A percentile compares a stretch with the other conserved stretches of the same genome.
Conservation (phyloP, 2,113 vertebrate genomes). For the Pao palembangensis region DNA sequence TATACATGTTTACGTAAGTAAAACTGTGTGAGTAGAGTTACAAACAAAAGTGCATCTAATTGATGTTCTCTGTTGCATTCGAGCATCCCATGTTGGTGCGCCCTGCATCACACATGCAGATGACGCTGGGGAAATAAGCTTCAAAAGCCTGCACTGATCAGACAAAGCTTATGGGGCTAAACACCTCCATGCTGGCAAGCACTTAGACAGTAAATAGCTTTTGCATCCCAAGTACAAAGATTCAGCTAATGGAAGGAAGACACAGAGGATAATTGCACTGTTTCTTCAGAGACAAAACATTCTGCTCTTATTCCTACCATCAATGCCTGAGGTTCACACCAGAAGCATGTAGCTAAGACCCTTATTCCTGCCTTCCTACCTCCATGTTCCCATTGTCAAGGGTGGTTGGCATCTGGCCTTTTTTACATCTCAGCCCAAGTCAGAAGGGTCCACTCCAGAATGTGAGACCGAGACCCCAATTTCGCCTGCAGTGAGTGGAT, state of each 20-base stretch:
- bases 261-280: conserved; percentile 35
- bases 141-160: conserved; percentile 35
- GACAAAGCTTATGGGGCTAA: conserved; percentile 43
- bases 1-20: neutral
- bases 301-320: conserved; percentile 21
- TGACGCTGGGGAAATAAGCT: conserved; percentile 42
- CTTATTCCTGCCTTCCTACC: conserved; percentile 17
- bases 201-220: conserved; percentile 10
- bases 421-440: conserved; percentile 18
- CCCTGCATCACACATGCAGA: conserved; percentile 34
- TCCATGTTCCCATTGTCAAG: conserved; percentile 13
- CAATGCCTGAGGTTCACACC: conserved; percentile 16
- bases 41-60: conserved; percentile 20
- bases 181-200: conserved; percentile 19
- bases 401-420: conserved; percentile 26
- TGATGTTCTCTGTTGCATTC: conserved; percentile 16
- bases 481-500: conserved; percentile 40
- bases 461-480: conserved; percentile 53
- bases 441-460: conserved; percentile 18
- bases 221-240: conserved; percentile 28
- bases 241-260: conserved; percentile 28
- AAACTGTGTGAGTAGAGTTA: neutral
- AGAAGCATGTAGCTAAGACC: neutral
- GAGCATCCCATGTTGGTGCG: conserved; percentile 19
- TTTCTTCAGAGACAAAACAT: conserved; percentile 36